Conservation (phyloP, 2,888 invertebrate species). For the Ditylenchus weischeri region DNA sequence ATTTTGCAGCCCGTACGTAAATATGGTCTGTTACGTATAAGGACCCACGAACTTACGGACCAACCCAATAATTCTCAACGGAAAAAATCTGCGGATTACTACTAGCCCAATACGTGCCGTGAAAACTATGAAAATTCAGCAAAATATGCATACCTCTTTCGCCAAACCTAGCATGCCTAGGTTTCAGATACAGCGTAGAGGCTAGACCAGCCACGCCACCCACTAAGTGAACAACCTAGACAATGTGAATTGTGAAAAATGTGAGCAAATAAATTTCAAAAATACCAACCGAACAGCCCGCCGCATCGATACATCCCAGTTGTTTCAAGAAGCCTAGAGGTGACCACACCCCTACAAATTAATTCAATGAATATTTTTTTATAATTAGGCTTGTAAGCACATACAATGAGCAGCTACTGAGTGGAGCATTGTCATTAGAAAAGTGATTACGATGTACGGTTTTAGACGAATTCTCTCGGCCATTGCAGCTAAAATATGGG, state of each 20-base stretch:
- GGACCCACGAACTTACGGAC: too few relatives aligned
- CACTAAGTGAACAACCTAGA: conserved; percentile 43
- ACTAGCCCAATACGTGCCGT: too few relatives aligned
- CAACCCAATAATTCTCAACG: too few relatives aligned
- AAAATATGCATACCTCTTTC: conserved; percentile 26
- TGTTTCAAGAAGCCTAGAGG: conserved; percentile 44
- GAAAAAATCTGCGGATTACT: too few relatives aligned
- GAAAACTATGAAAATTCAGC: too few relatives aligned
- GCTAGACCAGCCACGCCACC: conserved; percentile 52
- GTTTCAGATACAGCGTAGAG: conserved; percentile 48
- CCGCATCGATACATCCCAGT: conserved; percentile 52
- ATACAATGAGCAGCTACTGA: conserved; percentile 47
- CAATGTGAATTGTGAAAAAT: too few relatives aligned
- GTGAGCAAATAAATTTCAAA: too few relatives aligned
- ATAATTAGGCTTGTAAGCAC: background rate
- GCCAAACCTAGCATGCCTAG: conserved; percentile 46
- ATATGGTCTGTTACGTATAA: too few relatives aligned
- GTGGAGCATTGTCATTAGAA: conserved; percentile 42
- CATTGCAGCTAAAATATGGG: conserved; percentile 46
- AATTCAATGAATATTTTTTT: background rate
- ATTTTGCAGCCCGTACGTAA: too few relatives aligned
- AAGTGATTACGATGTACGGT: conserved; percentile 48
- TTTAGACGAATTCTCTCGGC: conserved; percentile 51
- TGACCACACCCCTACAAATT: conserved; percentile 44
- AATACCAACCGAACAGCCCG: conserved; percentile 41